These are phyloP conservation scores for Fukomys damarensis DNA, from an alignment of 2,113 vertebrate genomes.

Conservation along the genomic window DNA sequence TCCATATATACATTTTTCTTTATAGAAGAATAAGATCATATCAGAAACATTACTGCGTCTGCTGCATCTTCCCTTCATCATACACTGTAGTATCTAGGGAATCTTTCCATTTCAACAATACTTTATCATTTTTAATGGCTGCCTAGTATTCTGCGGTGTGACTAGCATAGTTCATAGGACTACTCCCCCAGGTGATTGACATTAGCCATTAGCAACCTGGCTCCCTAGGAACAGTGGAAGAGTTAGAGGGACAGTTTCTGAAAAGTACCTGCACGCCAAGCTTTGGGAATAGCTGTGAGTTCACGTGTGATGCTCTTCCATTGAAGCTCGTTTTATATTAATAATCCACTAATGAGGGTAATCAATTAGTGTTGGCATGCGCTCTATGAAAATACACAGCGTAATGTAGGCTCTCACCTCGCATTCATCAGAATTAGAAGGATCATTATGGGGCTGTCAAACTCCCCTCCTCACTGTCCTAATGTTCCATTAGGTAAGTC, in stretches of 20 bases:
- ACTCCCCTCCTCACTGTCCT: not conserved
- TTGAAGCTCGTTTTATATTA: slow-evolving; percentile 67
- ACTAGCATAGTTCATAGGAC: not conserved
- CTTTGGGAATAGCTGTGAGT: slow-evolving; percentile 9
- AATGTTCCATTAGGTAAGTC: not conserved
- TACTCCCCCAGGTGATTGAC: not conserved
- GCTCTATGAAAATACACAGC: slow-evolving; percentile 82
- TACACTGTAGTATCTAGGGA: not conserved
- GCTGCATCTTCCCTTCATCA: not conserved
- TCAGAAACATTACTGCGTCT: not conserved
- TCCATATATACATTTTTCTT: not conserved
- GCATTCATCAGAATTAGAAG: slow-evolving; percentile 84
- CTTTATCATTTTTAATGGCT: slow-evolving; percentile 2
- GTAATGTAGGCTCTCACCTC: slow-evolving; percentile 77
- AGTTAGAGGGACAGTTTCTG: not conserved
- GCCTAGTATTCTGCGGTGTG: not conserved
- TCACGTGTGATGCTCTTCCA: not conserved
- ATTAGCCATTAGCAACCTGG: not conserved
- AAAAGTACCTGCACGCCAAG: not conserved
- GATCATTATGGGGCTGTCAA: slow-evolving; percentile 75
- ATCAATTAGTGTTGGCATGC: slow-evolving; percentile 85
- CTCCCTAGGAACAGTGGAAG: not conserved
- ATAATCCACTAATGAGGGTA: slow-evolving; percentile 80
- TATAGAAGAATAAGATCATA: not conserved
- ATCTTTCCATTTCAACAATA: not conserved